phyloP scores from a whole-genome alignment of 2,797 vertebrate genomes.

The Sebastes matsubarae region DNA sequence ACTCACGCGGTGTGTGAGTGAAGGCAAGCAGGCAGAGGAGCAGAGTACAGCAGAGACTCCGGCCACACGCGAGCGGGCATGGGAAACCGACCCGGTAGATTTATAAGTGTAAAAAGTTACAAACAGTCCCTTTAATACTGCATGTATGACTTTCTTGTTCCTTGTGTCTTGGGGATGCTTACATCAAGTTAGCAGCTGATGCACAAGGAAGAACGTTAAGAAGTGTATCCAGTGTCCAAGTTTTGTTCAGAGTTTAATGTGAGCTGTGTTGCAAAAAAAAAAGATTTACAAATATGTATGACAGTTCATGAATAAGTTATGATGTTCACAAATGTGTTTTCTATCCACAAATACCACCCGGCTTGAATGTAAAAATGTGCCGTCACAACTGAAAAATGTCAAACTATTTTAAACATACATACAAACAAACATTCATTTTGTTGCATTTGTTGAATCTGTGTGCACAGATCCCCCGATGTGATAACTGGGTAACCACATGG shows the following conservation, averaged over 20 bases:
- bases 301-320: neutral
- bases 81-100: too few relatives aligned
- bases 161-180: too few relatives aligned
- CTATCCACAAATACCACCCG: neutral
- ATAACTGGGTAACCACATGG: neutral
- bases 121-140: too few relatives aligned
- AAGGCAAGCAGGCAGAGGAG: too few relatives aligned
- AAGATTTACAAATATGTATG: neutral
- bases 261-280: neutral
- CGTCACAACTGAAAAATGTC: neutral
- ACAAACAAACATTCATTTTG: neutral
- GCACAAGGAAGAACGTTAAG: neutral
- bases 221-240: neutral
- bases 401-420: neutral
- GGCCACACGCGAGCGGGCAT: too few relatives aligned
- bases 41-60: too few relatives aligned
- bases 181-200: neutral
- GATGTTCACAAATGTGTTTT: neutral
- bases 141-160: neutral
- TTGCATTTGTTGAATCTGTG: neutral
- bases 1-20: too few relatives aligned
- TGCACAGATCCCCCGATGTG: neutral
- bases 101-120: too few relatives aligned
- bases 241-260: neutral
- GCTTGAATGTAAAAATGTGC: neutral